A percentile compares a stretch with the other conserved stretches of the same genome.
phyloP scores from a whole-genome alignment of 2,888 invertebrate species.

The Thereva unica region DNA sequence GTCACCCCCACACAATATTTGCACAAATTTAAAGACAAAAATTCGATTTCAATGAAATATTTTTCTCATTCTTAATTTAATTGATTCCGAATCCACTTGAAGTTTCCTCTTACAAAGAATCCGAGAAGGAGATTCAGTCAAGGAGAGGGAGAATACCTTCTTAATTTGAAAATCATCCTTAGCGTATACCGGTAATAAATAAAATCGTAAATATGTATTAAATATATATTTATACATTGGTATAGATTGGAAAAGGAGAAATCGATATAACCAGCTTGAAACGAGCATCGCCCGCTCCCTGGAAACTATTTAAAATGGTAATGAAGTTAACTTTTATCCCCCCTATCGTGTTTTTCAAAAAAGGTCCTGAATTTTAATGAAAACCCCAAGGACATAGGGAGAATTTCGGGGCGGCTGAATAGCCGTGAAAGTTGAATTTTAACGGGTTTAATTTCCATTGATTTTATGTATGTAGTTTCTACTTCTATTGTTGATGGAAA shows the following conservation, averaged over 20 bases:
- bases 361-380: slow-evolving; percentile 19
- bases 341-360: slow-evolving; percentile 7
- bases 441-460: slow-evolving; percentile 1
- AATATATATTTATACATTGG: too few species aligned
- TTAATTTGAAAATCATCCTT: too few species aligned
- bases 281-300: slow-evolving; percentile 1
- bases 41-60: too few species aligned
- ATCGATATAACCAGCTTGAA: slow-evolving; percentile 9
- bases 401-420: background rate
- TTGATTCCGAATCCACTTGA: too few species aligned
- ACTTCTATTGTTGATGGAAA: background rate
- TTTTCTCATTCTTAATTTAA: too few species aligned
- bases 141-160: too few species aligned
- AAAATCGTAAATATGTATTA: too few species aligned
- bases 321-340: slow-evolving; percentile 15
- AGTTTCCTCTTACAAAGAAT: too few species aligned
- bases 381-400: background rate
- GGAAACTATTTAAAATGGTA: slow-evolving; percentile 19
- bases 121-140: too few species aligned
- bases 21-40: too few species aligned
- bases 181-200: too few species aligned
- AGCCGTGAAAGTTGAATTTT: slow-evolving; percentile 9
- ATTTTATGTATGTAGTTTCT: background rate
- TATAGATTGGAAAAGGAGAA: background rate
- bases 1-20: too few species aligned